Base-by-base conservation (phyloP, 2,797 vertebrate species). In the Urocyon cinereoargenteus region DNA sequence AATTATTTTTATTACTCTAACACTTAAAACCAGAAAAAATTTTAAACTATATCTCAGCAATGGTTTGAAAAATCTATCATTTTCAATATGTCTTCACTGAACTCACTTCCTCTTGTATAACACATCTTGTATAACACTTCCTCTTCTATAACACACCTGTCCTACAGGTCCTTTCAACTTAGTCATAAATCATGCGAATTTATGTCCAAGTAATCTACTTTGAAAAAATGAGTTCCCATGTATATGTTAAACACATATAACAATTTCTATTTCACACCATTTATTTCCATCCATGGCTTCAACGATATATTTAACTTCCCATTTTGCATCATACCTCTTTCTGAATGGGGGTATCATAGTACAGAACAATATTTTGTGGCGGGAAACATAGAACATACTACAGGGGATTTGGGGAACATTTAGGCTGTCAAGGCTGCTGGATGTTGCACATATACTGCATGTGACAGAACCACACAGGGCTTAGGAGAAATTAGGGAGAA, bases 401-500 rank as follows among this genome's bases (percentile, higher is more conserved):
- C 5, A 77, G 40, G 36, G 19, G 36, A 55, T 66, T 66, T 89
- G n/a, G 22, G 49, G 26, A 22, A 31, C 12, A 6, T 13, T 31
- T 70, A 31, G 45, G 4, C 36, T 51, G 3, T 31, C 5, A 59
- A 21, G 0, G 0, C 36, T 81, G 15, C 57, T 64, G 9, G 22
- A 19, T 66, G 1, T 24, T 64, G 31, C 49, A 4, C 21, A 57
- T 24, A 36, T 22, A 85, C 14, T 26, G 0, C 5, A 53, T 18
- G 28, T 21, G 8, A 57, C 9, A 61, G 28, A 77, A 83, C 19
- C 24, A 72, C 21, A 45, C 22, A 70, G 28, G 57, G 2, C 36
- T 40, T 28, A 61, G 79, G n/a, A 82, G 57, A 40, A 59, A 40
- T 59, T 40, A 40, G 15, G 15, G 24, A 61, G 55, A 59, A 59